Base-by-base conservation (phyloP, 2,888 invertebrate species). In the Aporophyla lueneburgensis region DNA sequence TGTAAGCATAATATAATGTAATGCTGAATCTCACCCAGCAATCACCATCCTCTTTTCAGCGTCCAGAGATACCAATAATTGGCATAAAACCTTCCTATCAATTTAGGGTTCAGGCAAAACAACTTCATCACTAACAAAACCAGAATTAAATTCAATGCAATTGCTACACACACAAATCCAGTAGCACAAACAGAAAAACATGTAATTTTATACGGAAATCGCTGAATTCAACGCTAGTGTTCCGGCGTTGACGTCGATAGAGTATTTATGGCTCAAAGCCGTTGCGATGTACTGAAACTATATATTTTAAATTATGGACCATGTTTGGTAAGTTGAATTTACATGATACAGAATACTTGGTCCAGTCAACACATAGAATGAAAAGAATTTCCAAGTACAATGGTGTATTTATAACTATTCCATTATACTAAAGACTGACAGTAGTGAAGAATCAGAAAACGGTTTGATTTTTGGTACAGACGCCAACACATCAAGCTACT, bases 191-290 rank as follows among this genome's bases (percentile, higher is more conserved):
- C 74, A 76, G 80, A 86, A 86, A 86, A 80, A 80, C 76, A 74
- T 65, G 68, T 72, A 80, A 80, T 83, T 83, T 83, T 71, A 70
- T 76, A 66, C 69, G 70, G 54, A 86, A 74, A 84, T 76, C 72
- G 84, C 70, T 67, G 80, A 84, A 85, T 80, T 70, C 84, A 67
- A 76, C 46, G 75, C 73, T 62, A 80, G 51, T 77, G 40, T 85
- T 71, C 65, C 85, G 61, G 73, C 78, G 68, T 74, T 84, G 86
- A 84, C 73, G 80, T 59, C 81, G 73, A 80, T 73, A 67, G 56
- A 80, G 75, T 86, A 86, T 86, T 86, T 85, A 85, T 85, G 46
- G 74, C 67, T 74, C 54, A 78, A 73, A 78, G 68, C 66, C 68
- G 49, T 69, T 66, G 58, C 75, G 76, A 82, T 77, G 56, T 70